phyloP scores from a whole-genome alignment of 2,113 vertebrate species.

The Bucco capensis region DNA sequence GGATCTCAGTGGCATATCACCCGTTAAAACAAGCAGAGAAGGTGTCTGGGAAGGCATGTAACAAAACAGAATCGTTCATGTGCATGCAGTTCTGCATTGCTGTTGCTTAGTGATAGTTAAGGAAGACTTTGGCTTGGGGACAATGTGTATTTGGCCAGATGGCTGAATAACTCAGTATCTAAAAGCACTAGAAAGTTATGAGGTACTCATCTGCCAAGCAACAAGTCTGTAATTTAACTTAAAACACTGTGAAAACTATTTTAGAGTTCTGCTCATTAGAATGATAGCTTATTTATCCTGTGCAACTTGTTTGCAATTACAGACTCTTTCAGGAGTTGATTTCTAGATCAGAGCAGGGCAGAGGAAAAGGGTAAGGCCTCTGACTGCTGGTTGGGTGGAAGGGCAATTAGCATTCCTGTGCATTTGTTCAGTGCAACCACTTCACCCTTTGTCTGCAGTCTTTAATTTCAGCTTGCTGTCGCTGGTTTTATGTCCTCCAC shows the following conservation, averaged over 20 bases:
- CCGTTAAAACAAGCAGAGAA: not conserved
- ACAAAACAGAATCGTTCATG: not conserved
- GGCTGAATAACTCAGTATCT: not conserved
- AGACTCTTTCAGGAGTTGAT: not conserved
- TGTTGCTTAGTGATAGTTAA: slow-evolving; percentile 4
- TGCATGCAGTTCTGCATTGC: not conserved
- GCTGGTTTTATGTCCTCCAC: not conserved
- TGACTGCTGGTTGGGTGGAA: not conserved
- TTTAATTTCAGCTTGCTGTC: slow-evolving; percentile 23
- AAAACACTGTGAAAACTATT: not conserved
- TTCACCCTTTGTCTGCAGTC: not conserved
- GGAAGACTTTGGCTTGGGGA: not conserved
- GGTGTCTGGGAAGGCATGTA: not conserved
- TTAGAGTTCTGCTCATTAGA: slow-evolving; percentile 40
- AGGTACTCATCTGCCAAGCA: not conserved
- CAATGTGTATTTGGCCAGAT: not conserved
- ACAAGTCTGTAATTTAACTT: slow-evolving; percentile 34
- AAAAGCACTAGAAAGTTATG: not conserved
- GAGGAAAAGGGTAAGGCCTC: not conserved
- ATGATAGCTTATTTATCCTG: slow-evolving; percentile 49
- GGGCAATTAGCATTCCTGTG: not conserved
- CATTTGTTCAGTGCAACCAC: not conserved
- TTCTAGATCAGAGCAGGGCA: not conserved
- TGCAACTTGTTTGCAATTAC: slow-evolving; percentile 30
- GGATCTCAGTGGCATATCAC: not conserved